phyloP scores from a whole-genome alignment of 2,888 invertebrate species.

The Nudaria mundana region DNA sequence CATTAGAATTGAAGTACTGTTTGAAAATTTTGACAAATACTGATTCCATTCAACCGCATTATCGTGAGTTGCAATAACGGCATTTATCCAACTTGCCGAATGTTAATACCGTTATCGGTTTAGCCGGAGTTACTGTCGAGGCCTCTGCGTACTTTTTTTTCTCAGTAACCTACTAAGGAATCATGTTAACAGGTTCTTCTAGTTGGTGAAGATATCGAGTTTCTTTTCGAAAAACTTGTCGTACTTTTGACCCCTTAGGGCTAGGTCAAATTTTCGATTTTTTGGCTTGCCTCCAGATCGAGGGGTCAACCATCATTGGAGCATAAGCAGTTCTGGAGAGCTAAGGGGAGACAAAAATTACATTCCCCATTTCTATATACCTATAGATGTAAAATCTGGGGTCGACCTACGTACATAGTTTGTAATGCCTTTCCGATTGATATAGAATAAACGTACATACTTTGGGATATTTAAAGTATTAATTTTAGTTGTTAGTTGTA shows the following conservation, averaged over 20 bases:
- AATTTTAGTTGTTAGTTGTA: too few species aligned
- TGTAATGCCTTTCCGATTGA: too few species aligned
- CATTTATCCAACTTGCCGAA: slow-evolving; percentile 38
- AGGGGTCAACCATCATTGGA: too few species aligned
- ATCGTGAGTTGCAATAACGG: slow-evolving; percentile 37
- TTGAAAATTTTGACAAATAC: background rate
- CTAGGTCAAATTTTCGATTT: too few species aligned
- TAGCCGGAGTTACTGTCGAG: slow-evolving; percentile 48
- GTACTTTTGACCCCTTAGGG: too few species aligned
- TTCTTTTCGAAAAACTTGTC: slow-evolving; percentile 11
- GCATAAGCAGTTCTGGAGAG: too few species aligned
- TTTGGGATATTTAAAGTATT: too few species aligned
- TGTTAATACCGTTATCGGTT: slow-evolving; percentile 54
- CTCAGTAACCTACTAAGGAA: slow-evolving; percentile 59
- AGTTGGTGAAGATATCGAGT: slow-evolving; percentile 16
- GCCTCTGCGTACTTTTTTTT: slow-evolving; percentile 49
- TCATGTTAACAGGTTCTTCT: slow-evolving; percentile 47
- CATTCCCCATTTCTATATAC: too few species aligned
- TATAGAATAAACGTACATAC: too few species aligned
- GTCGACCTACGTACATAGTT: background rate
- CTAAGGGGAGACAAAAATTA: too few species aligned
- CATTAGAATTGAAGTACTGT: slow-evolving; percentile 31
- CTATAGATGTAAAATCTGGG: too few species aligned
- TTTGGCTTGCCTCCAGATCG: too few species aligned
- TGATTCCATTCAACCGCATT: slow-evolving; percentile 22